A percentile compares a stretch with the other conserved stretches of the same genome.
Conservation (phyloP, 2,113 vertebrate genomes). For the Chascanopsetta lugubris region DNA sequence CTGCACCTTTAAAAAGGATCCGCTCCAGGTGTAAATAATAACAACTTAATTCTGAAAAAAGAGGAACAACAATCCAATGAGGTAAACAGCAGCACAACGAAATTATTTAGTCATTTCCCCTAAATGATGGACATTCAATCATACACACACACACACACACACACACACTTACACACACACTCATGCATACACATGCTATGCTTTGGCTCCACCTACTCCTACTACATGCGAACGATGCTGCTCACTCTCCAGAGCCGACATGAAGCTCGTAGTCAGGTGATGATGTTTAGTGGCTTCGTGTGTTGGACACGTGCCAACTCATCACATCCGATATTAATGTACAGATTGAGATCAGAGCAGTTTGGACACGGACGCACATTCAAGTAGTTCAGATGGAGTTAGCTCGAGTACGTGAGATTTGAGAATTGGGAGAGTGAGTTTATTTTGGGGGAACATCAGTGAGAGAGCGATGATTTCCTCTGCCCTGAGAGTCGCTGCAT, state of each 20-base stretch:
- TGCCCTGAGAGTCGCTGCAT: constrained; percentile 62
- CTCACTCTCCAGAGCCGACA: neutral
- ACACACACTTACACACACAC: too few species aligned
- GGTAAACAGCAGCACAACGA: too few species aligned
- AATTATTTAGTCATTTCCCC: too few species aligned
- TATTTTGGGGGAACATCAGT: constrained; percentile 37
- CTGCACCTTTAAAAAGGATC: too few species aligned
- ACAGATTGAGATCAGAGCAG: neutral
- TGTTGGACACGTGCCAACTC: neutral
- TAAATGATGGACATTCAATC: too few species aligned
- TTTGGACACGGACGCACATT: neutral
- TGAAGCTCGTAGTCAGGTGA: neutral
- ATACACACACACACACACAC: too few species aligned
- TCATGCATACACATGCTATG: too few species aligned
- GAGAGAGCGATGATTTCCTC: constrained; percentile 60
- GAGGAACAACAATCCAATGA: too few species aligned
- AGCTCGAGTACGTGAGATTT: neutral
- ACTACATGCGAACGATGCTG: too few species aligned
- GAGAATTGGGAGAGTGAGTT: constrained; percentile 16
- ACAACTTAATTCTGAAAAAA: too few species aligned
- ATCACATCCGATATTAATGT: neutral
- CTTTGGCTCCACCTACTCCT: too few species aligned
- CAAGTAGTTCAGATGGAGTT: neutral
- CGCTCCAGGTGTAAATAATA: too few species aligned
- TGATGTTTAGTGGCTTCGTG: neutral